These are phyloP conservation scores for Brachionus sp. DNA, from an alignment of 1,140 invertebrate genomes.

Conservation along the genomic window DNA sequence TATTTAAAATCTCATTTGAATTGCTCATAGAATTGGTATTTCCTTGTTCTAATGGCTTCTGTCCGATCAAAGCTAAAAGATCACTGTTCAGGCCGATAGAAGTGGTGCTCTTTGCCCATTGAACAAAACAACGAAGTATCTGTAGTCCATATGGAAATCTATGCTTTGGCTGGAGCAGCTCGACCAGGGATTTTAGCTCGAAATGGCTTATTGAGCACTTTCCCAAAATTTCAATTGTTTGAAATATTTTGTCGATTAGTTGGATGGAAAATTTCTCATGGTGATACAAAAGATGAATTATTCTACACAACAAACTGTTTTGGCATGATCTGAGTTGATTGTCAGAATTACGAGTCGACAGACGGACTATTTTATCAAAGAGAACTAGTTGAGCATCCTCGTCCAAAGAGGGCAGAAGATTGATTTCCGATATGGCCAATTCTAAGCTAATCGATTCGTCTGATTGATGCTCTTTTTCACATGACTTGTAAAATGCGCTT, in stretches of 20 bases:
- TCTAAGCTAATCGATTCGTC: neutral
- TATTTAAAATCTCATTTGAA: neutral
- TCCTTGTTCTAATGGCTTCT: neutral
- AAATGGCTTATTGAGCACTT: slow-evolving; percentile 5
- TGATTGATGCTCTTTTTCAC: neutral
- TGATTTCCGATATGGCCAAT: neutral
- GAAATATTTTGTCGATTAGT: slow-evolving; percentile 33
- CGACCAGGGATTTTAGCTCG: neutral
- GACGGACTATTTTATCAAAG: neutral
- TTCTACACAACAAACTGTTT: neutral
- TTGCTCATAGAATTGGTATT: neutral
- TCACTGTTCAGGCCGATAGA: neutral
- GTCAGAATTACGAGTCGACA: neutral
- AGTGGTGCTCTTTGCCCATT: neutral
- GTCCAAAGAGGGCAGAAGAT: neutral
- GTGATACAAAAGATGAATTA: neutral
- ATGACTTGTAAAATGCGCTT: neutral
- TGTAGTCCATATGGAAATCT: slow-evolving; percentile 16
- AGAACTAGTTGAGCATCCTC: neutral
- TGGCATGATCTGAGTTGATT: slow-evolving; percentile 36
- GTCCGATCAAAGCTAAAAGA: neutral
- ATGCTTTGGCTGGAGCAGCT: neutral
- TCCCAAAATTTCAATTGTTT: neutral
- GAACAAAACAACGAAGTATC: slow-evolving; percentile 35
- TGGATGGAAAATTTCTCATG: neutral